Evolutionary conservation across 30 jellyfish, hydroid and myxozoan genomes (phyloP).

Genomic region (Hydractinia symbiolongicarpus): DNA sequence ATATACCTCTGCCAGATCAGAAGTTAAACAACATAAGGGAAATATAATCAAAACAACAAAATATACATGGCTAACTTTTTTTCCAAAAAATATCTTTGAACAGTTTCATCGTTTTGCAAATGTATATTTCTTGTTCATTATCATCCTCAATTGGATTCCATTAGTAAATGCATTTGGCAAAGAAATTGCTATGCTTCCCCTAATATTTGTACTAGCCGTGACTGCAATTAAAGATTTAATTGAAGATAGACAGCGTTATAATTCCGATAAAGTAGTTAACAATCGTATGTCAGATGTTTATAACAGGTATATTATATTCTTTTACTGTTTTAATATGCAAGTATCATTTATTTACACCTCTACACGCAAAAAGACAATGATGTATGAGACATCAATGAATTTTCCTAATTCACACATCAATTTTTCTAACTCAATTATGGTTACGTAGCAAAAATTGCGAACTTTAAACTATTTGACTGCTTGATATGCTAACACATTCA

Average conservation of each 20-base stretch:
- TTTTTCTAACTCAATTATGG: too few relatives aligned
- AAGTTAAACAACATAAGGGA: slow-evolving; percentile 31
- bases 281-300: slow-evolving; percentile 47
- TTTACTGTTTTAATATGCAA: not conserved
- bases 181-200: slow-evolving; percentile 97
- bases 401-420: too few relatives aligned
- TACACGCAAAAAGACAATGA: too few relatives aligned
- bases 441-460: too few relatives aligned
- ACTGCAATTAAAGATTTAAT: slow-evolving; percentile 87
- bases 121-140: slow-evolving; percentile 58
- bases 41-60: slow-evolving; percentile 82
- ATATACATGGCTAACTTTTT: slow-evolving; percentile 68
- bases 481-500: too few relatives aligned
- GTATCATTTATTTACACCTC: too few relatives aligned
- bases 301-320: slow-evolving; percentile 47
- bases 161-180: slow-evolving; percentile 95
- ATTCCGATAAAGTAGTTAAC: slow-evolving; percentile 71
- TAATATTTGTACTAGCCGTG: slow-evolving; percentile 81
- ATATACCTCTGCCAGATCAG: not conserved
- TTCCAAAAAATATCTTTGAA: slow-evolving; percentile 87
- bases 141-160: slow-evolving; percentile 90
- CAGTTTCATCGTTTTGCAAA: slow-evolving; percentile 97
- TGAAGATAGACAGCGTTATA: slow-evolving; percentile 85
- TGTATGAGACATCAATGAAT: too few relatives aligned
- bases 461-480: too few relatives aligned